Percentiles rank a stretch among this genome's conserved stretches.
These are phyloP conservation scores for Argyrosomus regius DNA, from an alignment of 2,797 vertebrate genomes.

Conservation along the genomic window DNA sequence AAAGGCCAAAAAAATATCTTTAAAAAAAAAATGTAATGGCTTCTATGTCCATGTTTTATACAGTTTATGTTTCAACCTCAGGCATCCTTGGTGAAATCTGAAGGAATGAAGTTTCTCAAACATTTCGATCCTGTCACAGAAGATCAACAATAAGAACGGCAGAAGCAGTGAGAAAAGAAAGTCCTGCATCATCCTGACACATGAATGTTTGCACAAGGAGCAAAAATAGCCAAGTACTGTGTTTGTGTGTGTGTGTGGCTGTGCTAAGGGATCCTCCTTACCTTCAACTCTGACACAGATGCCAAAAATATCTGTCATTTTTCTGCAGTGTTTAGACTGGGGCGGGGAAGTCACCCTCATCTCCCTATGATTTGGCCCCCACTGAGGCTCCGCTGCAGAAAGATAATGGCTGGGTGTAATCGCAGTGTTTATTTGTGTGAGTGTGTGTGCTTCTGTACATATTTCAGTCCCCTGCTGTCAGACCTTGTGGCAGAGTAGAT, in stretches of 20 bases:
- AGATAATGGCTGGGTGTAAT: constrained; percentile 47
- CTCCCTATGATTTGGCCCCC: constrained; percentile 43
- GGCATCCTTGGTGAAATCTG: no score
- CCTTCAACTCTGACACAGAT: constrained; percentile 35
- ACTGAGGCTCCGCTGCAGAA: constrained; percentile 26
- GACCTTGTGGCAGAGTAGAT: constrained; percentile 2
- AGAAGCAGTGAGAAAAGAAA: background rate
- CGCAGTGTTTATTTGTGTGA: constrained; percentile 3
- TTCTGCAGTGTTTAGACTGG: constrained; percentile 34
- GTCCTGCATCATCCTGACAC: background rate
- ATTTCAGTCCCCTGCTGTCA: constrained; percentile 10
- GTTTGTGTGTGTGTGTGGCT: constrained; percentile 6
- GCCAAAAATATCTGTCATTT: constrained; percentile 38
- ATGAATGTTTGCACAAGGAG: background rate
- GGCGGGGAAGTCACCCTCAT: constrained; percentile 9
- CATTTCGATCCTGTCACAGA: background rate
- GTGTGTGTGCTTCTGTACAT: background rate
- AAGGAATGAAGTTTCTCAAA: background rate
- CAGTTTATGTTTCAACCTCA: no score
- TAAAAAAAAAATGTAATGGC: no score
- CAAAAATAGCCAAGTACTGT: constrained; percentile 21
- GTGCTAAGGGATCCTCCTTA: background rate
- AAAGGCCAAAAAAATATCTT: no score
- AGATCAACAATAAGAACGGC: background rate
- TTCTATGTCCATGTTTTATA: no score